Evolutionary conservation across 2,888 invertebrate genomes (phyloP).

Genomic region (Sphaerophoria rueppellii): DNA sequence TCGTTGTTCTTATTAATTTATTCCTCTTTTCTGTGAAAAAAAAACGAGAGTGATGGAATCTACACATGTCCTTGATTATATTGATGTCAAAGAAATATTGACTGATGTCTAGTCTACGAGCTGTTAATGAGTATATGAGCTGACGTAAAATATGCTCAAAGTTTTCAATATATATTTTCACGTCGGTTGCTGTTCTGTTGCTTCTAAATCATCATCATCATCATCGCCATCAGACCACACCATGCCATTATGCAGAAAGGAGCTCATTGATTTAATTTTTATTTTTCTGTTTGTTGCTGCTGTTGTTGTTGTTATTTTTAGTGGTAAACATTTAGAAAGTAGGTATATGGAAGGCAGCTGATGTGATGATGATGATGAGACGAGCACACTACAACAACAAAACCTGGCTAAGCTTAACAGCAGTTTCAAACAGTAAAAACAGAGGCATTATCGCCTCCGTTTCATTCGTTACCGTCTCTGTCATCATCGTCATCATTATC

Average conservation of each 20-base stretch:
- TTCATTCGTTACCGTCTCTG: no score
- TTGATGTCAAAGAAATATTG: slow-evolving; percentile 19
- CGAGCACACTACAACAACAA: slow-evolving; percentile 52
- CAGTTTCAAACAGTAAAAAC: background rate
- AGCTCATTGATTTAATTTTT: slow-evolving; percentile 19
- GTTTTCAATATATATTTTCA: slow-evolving; percentile 13
- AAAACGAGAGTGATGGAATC: background rate
- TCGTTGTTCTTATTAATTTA: no score
- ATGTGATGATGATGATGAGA: slow-evolving; percentile 37
- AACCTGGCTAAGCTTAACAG: slow-evolving; percentile 19
- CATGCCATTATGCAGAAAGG: background rate
- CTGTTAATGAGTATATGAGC: background rate
- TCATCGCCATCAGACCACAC: background rate
- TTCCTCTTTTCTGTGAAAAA: no score
- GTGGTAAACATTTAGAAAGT: background rate
- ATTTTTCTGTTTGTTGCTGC: background rate
- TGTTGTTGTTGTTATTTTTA: background rate
- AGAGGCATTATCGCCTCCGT: background rate
- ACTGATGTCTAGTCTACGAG: slow-evolving; percentile 18
- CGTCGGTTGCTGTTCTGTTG: background rate
- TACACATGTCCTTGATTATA: slow-evolving; percentile 26
- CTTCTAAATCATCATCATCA: slow-evolving; percentile 6
- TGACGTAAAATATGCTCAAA: background rate
- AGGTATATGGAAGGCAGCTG: background rate
- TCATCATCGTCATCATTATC: no score